Conservation (phyloP, 2,113 vertebrate genomes). For the Sylvilagus bachmani region DNA sequence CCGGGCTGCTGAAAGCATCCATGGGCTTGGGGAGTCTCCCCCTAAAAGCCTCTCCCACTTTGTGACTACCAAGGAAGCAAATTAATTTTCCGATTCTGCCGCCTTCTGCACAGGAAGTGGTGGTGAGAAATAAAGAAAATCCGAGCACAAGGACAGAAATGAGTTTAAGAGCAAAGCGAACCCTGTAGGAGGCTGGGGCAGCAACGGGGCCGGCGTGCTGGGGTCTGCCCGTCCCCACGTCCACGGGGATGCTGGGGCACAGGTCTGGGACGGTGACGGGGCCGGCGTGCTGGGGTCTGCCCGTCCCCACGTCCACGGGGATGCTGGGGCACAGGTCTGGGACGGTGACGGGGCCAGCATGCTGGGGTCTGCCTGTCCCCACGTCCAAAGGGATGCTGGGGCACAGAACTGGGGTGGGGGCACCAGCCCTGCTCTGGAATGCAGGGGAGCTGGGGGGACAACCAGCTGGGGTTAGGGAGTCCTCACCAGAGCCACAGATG, state of each 20-base stretch:
- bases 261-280: too few species aligned
- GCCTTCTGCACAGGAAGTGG: neutral
- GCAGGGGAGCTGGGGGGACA: neutral
- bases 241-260: neutral
- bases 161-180: slow-evolving; percentile 82
- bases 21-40: neutral
- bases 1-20: slow-evolving; percentile 45
- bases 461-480: too few species aligned
- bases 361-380: too few species aligned
- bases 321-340: too few species aligned
- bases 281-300: too few species aligned
- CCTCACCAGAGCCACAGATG: neutral
- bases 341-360: too few species aligned
- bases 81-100: slow-evolving; percentile 63
- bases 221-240: neutral
- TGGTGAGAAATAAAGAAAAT: slow-evolving; percentile 80
- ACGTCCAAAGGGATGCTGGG: too few species aligned
- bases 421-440: neutral
- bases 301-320: too few species aligned
- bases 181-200: slow-evolving; percentile 66
- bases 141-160: slow-evolving; percentile 83
- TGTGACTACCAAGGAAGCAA: slow-evolving; percentile 16
- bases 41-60: neutral
- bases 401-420: too few species aligned
- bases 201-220: neutral